These are phyloP conservation scores for Passer montanus DNA, from an alignment of 2,113 vertebrate genomes.

Conservation along the genomic window DNA sequence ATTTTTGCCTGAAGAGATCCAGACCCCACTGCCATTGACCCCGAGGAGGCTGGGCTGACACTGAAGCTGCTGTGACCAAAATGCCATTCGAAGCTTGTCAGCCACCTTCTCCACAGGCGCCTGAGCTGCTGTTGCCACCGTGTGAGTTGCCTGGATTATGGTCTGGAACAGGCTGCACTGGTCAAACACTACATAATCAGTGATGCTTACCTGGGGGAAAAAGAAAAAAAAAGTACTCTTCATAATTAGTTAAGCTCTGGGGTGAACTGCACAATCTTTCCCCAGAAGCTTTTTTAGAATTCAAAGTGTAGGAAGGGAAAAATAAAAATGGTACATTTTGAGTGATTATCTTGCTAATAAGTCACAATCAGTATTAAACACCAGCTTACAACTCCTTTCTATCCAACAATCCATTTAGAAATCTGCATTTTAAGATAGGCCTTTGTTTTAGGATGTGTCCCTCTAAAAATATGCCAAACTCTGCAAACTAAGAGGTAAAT, in stretches of 20 bases:
- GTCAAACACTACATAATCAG: constrained; percentile 96
- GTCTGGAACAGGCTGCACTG: constrained; percentile 95
- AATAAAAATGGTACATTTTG: not conserved
- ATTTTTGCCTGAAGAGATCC: constrained; percentile 94
- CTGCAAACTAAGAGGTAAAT: not conserved
- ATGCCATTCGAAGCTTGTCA: constrained; percentile 86
- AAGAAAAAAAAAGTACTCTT: not conserved
- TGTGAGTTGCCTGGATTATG: constrained; percentile 91
- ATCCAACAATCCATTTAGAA: not conserved
- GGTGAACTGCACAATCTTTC: not conserved
- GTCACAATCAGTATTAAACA: not conserved
- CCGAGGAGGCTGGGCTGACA: constrained; percentile 92
- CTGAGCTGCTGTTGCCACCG: constrained; percentile 88
- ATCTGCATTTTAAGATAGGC: not conserved
- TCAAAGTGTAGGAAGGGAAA: not conserved
- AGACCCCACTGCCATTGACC: constrained; percentile 85
- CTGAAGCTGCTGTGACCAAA: constrained; percentile 93
- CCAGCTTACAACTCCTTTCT: not conserved
- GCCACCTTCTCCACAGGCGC: constrained; percentile 92
- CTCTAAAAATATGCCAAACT: not conserved
- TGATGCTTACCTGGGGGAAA: constrained; percentile 87
- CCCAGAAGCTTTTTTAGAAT: not conserved
- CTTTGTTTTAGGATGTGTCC: not conserved
- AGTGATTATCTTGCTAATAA: not conserved
- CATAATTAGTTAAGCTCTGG: not conserved